Percentiles rank a stretch among this genome's conserved stretches.
phyloP scores from a whole-genome alignment of 2,888 invertebrate species.

The Thera obeliscata region DNA sequence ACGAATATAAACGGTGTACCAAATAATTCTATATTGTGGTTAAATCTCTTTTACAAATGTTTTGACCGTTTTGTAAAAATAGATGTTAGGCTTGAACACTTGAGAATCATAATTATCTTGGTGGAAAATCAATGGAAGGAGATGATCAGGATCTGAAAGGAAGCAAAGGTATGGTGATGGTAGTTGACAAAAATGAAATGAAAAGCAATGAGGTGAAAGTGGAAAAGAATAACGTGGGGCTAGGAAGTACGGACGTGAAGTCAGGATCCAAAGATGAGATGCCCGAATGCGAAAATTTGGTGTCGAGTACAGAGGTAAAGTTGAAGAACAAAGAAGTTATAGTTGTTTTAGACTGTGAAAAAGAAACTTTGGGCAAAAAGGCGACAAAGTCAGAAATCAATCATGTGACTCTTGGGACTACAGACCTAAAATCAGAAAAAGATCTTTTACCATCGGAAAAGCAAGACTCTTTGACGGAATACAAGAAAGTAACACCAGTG shows the following conservation, averaged over 20 bases:
- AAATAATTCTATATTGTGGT: background rate
- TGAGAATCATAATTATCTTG: background rate
- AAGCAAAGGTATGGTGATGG: background rate
- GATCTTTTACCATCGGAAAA: background rate
- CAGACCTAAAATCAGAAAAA: background rate
- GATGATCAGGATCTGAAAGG: background rate
- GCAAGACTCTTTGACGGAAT: background rate
- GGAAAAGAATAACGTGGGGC: background rate
- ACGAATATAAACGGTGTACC: background rate
- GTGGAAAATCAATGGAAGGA: slow-evolving; percentile 13
- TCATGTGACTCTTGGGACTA: background rate
- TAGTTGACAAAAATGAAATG: background rate
- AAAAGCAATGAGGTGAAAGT: background rate
- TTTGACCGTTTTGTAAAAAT: background rate
- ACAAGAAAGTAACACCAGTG: background rate
- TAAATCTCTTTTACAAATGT: background rate
- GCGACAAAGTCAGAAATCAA: background rate
- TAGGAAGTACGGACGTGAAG: background rate
- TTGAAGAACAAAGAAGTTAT: background rate
- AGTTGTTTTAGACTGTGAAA: slow-evolving; percentile 1
- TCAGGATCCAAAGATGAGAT: background rate
- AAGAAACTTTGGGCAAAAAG: background rate
- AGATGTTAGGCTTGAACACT: too few species aligned
- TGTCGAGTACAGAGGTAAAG: background rate
- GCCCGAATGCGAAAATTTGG: background rate